Evolutionary conservation across 2,888 invertebrate genomes (phyloP), one percentile per base, ranked within the genome.

Genomic region (Cyaniris semiargus): DNA sequence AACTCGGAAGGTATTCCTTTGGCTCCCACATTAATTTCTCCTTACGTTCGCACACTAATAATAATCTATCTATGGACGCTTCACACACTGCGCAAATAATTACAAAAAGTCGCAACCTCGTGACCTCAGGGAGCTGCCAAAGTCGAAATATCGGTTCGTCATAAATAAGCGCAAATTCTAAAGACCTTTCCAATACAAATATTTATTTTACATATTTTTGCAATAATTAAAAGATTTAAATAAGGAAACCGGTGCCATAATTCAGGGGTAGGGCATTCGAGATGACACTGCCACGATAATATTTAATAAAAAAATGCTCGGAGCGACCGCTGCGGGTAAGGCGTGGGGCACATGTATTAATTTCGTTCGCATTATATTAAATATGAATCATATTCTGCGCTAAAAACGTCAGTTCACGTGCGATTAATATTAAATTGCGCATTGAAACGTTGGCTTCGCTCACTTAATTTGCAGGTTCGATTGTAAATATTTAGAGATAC

Each of bases 211-310:
- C 74, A 74, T 74, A 74, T 74, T 74, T 74, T 74, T 53, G 53
- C 53, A 70, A 60, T 78, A 58, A 77, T 71, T 38, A 77, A 80
- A 78, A 80, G 58, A 78, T 75, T 71, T 76, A 34, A 72, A 71
- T 78, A 78, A 76, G 44, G 74, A 74, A 74, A 53, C 74, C 48
- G 76, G 78, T 70, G 34, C 77, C 80, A 78, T 82, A 80, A 81
- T 76, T 81, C 81, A 81, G 78, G 79, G 77, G 75, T 18, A 76
- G 78, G 71, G 80, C 79, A 80, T 80, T 81, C 79, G 81, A 80
- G 78, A 80, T 82, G 80, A 79, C 78, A 77, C 76, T 66, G 77
- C 72, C 80, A 81, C 79, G 80, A 80, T 82, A 79, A 80, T 79
- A 80, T 80, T 80, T 78, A 82, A 80, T 81, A 80, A 79, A 80